phyloP scores from a whole-genome alignment of 2,113 vertebrate species.

The Rhegmatorhina hoffmannsi region DNA sequence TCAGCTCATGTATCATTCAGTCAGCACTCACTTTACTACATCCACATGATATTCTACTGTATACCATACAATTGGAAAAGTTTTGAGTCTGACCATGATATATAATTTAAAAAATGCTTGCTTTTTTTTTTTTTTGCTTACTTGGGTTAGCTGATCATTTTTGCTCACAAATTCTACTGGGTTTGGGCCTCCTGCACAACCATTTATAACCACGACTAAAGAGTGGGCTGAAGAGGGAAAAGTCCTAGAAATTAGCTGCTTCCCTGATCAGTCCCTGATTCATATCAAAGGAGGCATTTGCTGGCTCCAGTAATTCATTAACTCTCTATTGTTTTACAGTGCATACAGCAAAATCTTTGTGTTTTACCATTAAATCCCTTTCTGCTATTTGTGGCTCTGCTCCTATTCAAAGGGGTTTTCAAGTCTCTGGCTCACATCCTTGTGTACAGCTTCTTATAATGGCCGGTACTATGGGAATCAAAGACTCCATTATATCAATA shows the following conservation, averaged over 20 bases:
- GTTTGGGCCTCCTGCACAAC: background rate
- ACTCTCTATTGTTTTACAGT: conserved; percentile 28
- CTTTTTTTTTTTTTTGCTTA: background rate
- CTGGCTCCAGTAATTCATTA: conserved; percentile 44
- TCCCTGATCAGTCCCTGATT: background rate
- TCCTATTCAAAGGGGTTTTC: conserved; percentile 30
- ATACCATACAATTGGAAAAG: background rate
- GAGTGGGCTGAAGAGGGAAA: background rate
- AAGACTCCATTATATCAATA: conserved; percentile 65
- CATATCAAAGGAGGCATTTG: background rate
- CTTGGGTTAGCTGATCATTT: background rate
- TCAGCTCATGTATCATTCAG: background rate
- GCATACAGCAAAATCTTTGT: conserved; percentile 1
- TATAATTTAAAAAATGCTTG: background rate
- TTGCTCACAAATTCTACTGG: background rate
- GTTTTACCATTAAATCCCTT: conserved; percentile 37
- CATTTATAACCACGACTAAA: background rate
- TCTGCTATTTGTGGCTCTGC: conserved; percentile 40
- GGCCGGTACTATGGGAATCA: conserved; percentile 48
- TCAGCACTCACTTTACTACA: background rate
- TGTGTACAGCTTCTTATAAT: conserved; percentile 15
- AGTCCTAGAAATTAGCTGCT: background rate
- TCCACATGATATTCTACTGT: background rate
- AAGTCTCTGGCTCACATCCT: conserved; percentile 35
- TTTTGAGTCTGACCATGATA: background rate